Evolutionary conservation across 1,140 invertebrate species (phyloP).

Genomic region (Neodiprion pinetum): DNA sequence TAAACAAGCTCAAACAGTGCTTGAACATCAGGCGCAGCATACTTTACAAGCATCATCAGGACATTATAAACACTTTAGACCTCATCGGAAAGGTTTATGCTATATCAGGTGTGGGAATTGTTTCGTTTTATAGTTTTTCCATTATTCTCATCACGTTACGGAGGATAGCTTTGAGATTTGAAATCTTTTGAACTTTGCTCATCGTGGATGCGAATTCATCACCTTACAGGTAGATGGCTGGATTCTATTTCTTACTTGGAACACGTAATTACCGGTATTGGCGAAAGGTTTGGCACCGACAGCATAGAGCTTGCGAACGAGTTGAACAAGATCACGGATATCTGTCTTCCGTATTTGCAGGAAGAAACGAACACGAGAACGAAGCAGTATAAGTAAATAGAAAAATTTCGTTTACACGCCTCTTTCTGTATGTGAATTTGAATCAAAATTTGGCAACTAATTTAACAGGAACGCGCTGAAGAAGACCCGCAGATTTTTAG

Average conservation of each 20-base stretch:
- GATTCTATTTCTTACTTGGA: slow-evolving; percentile 58
- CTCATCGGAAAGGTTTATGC: slow-evolving; percentile 63
- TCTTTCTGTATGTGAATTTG: slow-evolving; percentile 20
- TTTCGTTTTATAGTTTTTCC: background rate
- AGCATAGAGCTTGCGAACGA: slow-evolving; percentile 68
- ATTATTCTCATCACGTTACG: background rate
- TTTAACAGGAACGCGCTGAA: slow-evolving; percentile 37
- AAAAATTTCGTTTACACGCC: slow-evolving; percentile 21
- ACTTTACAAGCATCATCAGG: slow-evolving; percentile 61
- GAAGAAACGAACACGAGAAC: slow-evolving; percentile 34
- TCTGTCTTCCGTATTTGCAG: slow-evolving; percentile 48
- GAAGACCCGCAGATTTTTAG: slow-evolving; percentile 41
- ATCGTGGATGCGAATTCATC: slow-evolving; percentile 21
- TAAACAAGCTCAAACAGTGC: slow-evolving; percentile 51
- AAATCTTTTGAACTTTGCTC: background rate
- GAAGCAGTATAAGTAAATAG: slow-evolving; percentile 47
- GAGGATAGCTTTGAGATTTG: slow-evolving; percentile 9
- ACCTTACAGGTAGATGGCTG: slow-evolving; percentile 49
- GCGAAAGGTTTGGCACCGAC: slow-evolving; percentile 61
- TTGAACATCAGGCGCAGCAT: slow-evolving; percentile 52
- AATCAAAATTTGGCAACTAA: slow-evolving; percentile 11
- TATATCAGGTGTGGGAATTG: slow-evolving; percentile 48
- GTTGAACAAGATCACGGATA: slow-evolving; percentile 61
- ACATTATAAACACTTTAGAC: slow-evolving; percentile 60
- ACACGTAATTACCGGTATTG: slow-evolving; percentile 57